Evolutionary conservation across 2,113 vertebrate genomes (phyloP).

Genomic region (Chunga burmeisteri): DNA sequence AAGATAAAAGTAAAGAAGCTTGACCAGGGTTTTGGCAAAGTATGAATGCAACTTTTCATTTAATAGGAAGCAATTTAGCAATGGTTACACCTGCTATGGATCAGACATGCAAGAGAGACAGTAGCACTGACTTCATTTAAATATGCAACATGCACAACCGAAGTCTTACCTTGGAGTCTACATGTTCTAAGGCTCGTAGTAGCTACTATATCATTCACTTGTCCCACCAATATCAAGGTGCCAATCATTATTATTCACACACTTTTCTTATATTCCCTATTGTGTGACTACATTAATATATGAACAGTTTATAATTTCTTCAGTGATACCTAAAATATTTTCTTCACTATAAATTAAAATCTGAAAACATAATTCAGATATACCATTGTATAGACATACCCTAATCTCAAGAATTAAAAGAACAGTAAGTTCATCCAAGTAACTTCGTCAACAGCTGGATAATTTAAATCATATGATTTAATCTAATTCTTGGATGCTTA

Average conservation of each 20-base stretch:
- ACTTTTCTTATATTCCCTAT: neutral
- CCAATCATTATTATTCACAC: neutral
- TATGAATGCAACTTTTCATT: neutral
- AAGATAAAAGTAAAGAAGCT: neutral
- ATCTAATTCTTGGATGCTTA: neutral
- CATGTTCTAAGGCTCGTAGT: neutral
- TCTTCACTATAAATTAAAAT: neutral
- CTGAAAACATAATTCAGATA: neutral
- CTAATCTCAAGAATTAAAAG: neutral
- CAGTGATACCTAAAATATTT: neutral
- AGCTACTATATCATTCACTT: neutral
- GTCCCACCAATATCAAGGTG: neutral
- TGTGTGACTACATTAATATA: neutral
- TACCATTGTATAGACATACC: neutral
- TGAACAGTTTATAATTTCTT: neutral
- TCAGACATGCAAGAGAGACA: neutral
- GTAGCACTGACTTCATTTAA: neutral
- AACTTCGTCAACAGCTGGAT: neutral
- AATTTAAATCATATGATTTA: neutral
- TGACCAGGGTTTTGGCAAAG: neutral
- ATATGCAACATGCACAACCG: fast-evolving
- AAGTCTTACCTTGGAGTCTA: neutral
- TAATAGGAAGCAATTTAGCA: neutral
- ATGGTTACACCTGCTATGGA: neutral
- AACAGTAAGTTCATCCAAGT: neutral